Evolutionary conservation across 2,888 invertebrate species (phyloP).

Genomic region (Cheilosia vernalis): DNA sequence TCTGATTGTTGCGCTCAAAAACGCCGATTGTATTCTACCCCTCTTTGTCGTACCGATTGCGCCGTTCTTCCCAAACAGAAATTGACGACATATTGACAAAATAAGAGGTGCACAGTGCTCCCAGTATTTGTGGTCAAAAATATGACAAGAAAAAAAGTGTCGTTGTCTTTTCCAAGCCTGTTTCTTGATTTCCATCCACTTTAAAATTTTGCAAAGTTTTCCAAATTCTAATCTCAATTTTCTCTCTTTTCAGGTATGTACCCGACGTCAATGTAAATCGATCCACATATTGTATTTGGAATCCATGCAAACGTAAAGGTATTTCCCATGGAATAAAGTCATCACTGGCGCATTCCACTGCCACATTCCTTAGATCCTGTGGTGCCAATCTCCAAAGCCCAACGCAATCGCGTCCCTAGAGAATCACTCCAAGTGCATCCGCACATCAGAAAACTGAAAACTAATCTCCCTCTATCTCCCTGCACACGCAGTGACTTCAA

Average conservation of each 20-base stretch:
- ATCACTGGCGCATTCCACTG: constrained; percentile 36
- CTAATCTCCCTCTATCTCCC: constrained; percentile 16
- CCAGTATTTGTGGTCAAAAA: no score
- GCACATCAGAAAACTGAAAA: constrained; percentile 8
- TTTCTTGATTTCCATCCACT: no score
- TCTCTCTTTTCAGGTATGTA: constrained; percentile 48
- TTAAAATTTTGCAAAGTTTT: neutral
- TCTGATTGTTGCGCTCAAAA: no score
- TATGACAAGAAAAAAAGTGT: no score
- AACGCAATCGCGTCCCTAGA: constrained; percentile 22
- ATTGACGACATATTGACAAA: no score
- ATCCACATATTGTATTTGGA: neutral
- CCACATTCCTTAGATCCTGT: constrained; percentile 34
- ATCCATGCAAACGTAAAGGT: neutral
- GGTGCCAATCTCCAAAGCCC: constrained; percentile 17
- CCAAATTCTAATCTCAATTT: neutral
- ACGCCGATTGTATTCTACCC: no score
- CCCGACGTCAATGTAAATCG: neutral
- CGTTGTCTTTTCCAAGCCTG: no score
- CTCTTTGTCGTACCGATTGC: no score
- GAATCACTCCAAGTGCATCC: constrained; percentile 55
- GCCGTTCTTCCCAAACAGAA: no score
- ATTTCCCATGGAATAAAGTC: constrained; percentile 2
- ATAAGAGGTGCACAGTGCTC: no score
- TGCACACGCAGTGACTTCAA: constrained; percentile 8